phyloP scores from a whole-genome alignment of 1,140 invertebrate genomes.

The Drosophila tsacasi region DNA sequence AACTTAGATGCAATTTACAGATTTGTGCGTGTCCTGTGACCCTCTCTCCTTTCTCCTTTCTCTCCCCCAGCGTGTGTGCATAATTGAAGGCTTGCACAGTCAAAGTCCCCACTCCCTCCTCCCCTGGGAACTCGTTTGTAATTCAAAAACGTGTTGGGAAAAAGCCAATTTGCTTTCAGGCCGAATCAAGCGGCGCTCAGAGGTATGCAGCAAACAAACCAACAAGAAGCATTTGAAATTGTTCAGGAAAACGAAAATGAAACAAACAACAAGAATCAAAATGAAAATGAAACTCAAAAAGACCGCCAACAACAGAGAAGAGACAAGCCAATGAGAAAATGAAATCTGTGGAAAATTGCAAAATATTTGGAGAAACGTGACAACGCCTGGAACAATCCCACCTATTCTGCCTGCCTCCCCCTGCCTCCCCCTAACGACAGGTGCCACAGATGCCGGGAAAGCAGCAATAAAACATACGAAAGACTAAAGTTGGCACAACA shows the following conservation, averaged over 20 bases:
- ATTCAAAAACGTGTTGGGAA: constrained; percentile 52
- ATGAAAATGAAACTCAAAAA: constrained; percentile 19
- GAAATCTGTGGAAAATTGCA: constrained; percentile 49
- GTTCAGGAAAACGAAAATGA: neutral
- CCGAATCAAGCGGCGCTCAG: constrained; percentile 33
- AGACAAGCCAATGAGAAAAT: constrained; percentile 5
- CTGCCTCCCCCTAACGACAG: constrained; percentile 43
- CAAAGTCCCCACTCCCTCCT: neutral
- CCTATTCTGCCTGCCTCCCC: neutral
- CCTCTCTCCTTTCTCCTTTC: neutral
- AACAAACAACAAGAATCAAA: constrained; percentile 21
- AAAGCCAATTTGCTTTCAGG: constrained; percentile 56
- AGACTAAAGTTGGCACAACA: constrained; percentile 29
- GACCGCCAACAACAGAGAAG: neutral
- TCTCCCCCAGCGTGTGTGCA: constrained; percentile 40
- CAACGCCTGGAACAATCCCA: constrained; percentile 41
- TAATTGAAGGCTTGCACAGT: constrained; percentile 57
- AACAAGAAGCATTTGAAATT: neutral
- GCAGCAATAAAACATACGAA: constrained; percentile 42
- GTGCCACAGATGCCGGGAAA: constrained; percentile 39
- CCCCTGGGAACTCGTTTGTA: constrained; percentile 15
- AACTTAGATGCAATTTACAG: constrained; percentile 44
- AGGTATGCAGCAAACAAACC: constrained; percentile 19
- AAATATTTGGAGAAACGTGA: constrained; percentile 69
- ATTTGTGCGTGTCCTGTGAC: constrained; percentile 38